Base-by-base conservation (phyloP, 2,113 vertebrate species). In the Carassius carassius region DNA sequence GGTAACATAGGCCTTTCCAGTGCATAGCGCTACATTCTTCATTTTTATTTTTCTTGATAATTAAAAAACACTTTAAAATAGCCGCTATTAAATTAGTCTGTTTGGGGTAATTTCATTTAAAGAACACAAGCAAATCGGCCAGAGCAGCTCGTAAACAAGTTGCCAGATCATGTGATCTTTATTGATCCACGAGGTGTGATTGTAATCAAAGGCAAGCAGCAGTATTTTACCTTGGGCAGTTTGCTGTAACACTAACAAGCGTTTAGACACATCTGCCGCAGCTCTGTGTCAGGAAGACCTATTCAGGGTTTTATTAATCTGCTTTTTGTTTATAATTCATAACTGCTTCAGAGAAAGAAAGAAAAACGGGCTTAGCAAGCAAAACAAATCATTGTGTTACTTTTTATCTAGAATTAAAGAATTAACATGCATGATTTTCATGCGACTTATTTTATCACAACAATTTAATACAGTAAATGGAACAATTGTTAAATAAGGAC, bases 201-300 rank as follows among this genome's bases (percentile, higher is more conserved):
- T 82, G 80, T 72, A 82, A 82, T 70, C 65, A 56, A 67, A 72
- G 51, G 51, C 65, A 58, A 56, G 17, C 65, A 25, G 51, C 67
- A 41, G 47, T 58, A 72, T 72, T 82, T 82, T 41, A 41, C 65
- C 14, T 56, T 8, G 23, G 63, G 41, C 60, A 12, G 44, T 35
- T 69, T 82, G 9, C 76, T 60, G 49, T 44, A 44, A 44, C 41
- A 44, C 41, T 44, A 44, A 75, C 23, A 49, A 14, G 79, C 11
- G 10, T 81, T 81, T 67, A 44, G 41, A 32, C 60, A 21, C 17
- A 23, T 81, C 78, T 14, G 65, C 41, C 10, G 41, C 41, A 44
- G 3, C 41, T 44, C 41, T 10, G 41, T 44, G 41, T 44, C 98
- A 99, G 99, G 98, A 82, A n/a, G 63, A 49, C 32, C 37, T 56